Evolutionary conservation across 2,113 vertebrate species (phyloP), one percentile per base, ranked within the genome.

Genomic region (Erpornis zantholeuca): DNA sequence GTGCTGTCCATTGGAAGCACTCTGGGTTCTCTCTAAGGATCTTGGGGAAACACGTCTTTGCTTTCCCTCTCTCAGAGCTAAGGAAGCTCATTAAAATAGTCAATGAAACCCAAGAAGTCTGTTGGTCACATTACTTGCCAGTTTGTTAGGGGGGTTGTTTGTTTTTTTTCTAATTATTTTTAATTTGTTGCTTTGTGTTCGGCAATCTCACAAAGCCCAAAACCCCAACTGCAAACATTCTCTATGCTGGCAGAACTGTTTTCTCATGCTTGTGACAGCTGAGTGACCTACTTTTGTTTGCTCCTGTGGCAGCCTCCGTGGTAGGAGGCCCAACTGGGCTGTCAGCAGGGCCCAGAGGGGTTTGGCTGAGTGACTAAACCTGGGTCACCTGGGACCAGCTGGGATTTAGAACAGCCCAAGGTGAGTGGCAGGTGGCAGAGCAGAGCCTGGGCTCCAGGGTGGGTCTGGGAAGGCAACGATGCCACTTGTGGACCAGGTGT

Each of bases 201-300:
- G 84, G 85, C 90, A 84, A 79, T 36, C 65, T 64, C 76, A 63
- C 24, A 11, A 50, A 79, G 20, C 56, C 31, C 44, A 72, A 95
- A 76, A 92, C 22, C 69, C 33, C 16, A 1, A 82, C 60, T 60
- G 49, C 88, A 88, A 84, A 80, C 84, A 63, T 95, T 91, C 80
- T 82, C 81, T 85, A 1, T 57, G 49, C 73, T 92, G 73, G 73
- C 84, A 92, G 52, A 65, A 7, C 77, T 40, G 21, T 69, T 88
- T 82, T 61, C 86, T 95, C 86, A 61, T 25, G 72, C 35, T 81
- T 35, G 38, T 76, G 68, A 66, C 68, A 95, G 86, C 81, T 54
- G 60, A 86, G 61, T 76, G 65, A 92, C 89, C 83, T 91, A 79
- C 73, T 95, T 96, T 52, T 36, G 69, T 76, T 79, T 87, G 83